These are phyloP conservation scores for Campoplex capitator DNA, from an alignment of 2,888 invertebrate genomes.

Conservation along the genomic window DNA sequence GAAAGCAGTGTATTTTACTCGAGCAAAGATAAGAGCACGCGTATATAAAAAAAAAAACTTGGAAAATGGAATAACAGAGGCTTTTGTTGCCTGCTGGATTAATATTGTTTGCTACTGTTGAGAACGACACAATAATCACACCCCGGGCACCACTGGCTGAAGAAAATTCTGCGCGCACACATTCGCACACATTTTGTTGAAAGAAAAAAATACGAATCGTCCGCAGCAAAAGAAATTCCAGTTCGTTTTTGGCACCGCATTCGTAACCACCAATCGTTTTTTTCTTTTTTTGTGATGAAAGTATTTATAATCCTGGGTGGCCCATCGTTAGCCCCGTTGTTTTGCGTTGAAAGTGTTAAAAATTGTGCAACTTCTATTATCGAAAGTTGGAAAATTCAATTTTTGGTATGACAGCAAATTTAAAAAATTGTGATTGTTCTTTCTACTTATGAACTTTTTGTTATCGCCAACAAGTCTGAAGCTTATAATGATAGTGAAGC, in stretches of 20 bases:
- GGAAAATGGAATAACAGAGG: slow-evolving; percentile 48
- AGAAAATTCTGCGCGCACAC: slow-evolving; percentile 50
- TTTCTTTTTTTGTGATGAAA: slow-evolving; percentile 46
- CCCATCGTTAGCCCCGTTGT: neutral
- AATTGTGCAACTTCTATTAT: slow-evolving; percentile 53
- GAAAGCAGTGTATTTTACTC: slow-evolving; percentile 8
- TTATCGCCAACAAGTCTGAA: slow-evolving; percentile 19
- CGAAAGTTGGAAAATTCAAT: slow-evolving; percentile 49
- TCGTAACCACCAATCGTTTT: slow-evolving; percentile 20
- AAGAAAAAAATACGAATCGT: slow-evolving; percentile 25
- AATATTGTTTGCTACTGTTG: slow-evolving; percentile 49
- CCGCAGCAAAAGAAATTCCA: slow-evolving; percentile 38
- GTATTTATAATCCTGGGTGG: slow-evolving; percentile 47
- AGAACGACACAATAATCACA: slow-evolving; percentile 42
- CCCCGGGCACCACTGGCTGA: slow-evolving; percentile 44
- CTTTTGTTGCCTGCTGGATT: slow-evolving; percentile 47
- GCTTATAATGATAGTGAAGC: slow-evolving; percentile 37
- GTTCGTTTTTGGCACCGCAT: slow-evolving; percentile 53
- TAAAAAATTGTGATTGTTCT: slow-evolving; percentile 32
- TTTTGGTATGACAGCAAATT: slow-evolving; percentile 67
- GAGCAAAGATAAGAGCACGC: neutral
- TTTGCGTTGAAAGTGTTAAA: slow-evolving; percentile 50
- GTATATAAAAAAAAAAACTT: slow-evolving; percentile 6
- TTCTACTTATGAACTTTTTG: slow-evolving; percentile 8
- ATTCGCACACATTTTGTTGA: slow-evolving; percentile 17